Evolutionary conservation across 2,113 vertebrate species (phyloP).

Genomic region (Mionectes macconnelli): DNA sequence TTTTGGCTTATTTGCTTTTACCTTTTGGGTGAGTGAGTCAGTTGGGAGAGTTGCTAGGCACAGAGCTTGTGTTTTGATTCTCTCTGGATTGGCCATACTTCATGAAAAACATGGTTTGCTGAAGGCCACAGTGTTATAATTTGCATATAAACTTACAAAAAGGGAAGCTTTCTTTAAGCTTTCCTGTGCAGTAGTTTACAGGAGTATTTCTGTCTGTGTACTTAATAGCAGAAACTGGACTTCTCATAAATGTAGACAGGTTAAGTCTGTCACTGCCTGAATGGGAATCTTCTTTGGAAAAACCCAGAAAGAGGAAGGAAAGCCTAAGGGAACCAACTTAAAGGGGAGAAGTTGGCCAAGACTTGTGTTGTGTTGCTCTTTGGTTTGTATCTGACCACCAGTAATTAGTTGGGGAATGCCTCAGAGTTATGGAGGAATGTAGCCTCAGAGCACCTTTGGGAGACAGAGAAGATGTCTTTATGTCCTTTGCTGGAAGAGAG

Average conservation of each 20-base stretch:
- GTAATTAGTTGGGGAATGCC: not conserved
- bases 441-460: conserved; percentile 4
- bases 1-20: conserved; percentile 23
- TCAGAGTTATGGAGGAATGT: not conserved
- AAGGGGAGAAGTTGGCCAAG: not conserved
- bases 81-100: not conserved
- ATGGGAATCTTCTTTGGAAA: conserved; percentile 45
- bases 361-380: not conserved
- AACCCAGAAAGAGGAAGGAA: conserved; percentile 42
- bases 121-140: conserved; percentile 2
- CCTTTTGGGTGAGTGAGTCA: conserved; percentile 3
- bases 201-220: conserved; percentile 17
- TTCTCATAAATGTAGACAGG: not conserved
- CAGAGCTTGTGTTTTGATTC: conserved; percentile 25
- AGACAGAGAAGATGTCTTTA: conserved; percentile 1
- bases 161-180: conserved; percentile 35
- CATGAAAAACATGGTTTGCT: conserved; percentile 31
- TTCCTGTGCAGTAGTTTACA: not conserved
- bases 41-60: not conserved
- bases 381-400: conserved; percentile 14
- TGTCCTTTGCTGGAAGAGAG: not conserved
- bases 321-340: not conserved
- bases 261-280: not conserved
- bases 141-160: conserved; percentile 33
- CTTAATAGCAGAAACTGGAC: not conserved